phyloP scores from a whole-genome alignment of 2,113 vertebrate species.

The Cryptotis parvus region DNA sequence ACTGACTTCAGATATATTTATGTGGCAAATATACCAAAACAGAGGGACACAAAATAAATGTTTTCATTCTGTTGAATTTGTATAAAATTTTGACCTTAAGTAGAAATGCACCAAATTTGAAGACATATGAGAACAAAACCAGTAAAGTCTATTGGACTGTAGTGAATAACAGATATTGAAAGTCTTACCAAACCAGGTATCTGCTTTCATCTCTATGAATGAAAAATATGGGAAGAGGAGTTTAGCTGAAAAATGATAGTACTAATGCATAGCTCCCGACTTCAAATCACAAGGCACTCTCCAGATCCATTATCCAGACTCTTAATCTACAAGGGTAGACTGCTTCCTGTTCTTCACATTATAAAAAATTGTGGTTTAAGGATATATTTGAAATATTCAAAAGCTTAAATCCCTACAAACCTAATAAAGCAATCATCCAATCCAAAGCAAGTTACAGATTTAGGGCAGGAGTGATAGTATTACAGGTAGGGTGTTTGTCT shows the following conservation, averaged over 20 bases:
- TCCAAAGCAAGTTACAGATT: too few relatives aligned
- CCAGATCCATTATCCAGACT: neutral
- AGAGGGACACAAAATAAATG: constrained; percentile 6
- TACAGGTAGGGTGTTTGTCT: too few relatives aligned
- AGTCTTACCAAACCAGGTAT: constrained; percentile 52
- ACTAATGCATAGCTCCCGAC: neutral
- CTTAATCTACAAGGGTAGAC: neutral
- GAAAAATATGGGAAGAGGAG: neutral
- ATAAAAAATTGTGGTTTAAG: neutral
- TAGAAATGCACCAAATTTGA: constrained; percentile 59
- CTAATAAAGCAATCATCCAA: too few relatives aligned
- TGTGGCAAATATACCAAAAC: neutral
- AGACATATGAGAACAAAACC: constrained; percentile 63
- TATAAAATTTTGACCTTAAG: constrained; percentile 49
- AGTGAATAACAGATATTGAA: constrained; percentile 58
- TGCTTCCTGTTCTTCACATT: neutral
- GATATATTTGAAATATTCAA: neutral
- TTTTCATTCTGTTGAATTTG: constrained; percentile 59
- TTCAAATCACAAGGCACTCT: neutral
- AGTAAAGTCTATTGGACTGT: constrained; percentile 48
- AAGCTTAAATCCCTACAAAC: constrained; percentile 6
- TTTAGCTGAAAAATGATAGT: neutral
- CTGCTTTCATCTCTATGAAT: constrained; percentile 57
- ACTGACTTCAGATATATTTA: neutral
- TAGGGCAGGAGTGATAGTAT: too few relatives aligned